Evolutionary conservation across 2,797 vertebrate species (phyloP), one percentile per base, ranked within the genome.

Genomic region (Gobio occitaniae): DNA sequence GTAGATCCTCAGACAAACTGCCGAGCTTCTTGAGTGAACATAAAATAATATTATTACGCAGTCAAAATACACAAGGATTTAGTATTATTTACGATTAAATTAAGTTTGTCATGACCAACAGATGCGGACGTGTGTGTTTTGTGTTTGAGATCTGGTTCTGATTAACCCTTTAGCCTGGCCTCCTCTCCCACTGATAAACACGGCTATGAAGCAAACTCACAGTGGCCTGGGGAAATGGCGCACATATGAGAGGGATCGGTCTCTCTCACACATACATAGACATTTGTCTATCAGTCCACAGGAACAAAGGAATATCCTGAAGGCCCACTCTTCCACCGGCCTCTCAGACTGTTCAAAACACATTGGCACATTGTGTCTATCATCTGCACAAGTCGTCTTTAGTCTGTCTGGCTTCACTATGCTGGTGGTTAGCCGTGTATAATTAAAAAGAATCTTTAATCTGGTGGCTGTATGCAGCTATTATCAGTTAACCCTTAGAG

Each of bases 231-330:
- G 91, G 93, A 95, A 95, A 95, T 94, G 92, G 93, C 91, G 91
- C 94, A 95, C 96, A 96, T 96, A 96, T 96, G 96, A 96, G 94
- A 96, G 92, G 95, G 95, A 96, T 97, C 96, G 96, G 95, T 94
- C 93, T 91, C 94, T 56, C 81, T 25, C 77, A 75, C 50, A 80
- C 76, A 80, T 80, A 70, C 78, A 85, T 3, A 65, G 25, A 69
- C 83, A 68, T 70, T 94, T 90, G 72, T 93, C 95, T 96, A 95
- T 97, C 95, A 96, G 95, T 92, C 93, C 93, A 90, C 92, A 93
- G 94, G 94, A 96, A 96, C 95, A 96, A 96, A 96, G 94, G 87
- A 93, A 90, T 87, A 92, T 95, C 96, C 94, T 94, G 91, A 86
- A 94, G 95, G 96, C 91, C 95, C 92, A 92, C 90, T 95, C 92